phyloP scores from a whole-genome alignment of 2,797 vertebrate genomes.

The Ptychobarbus kaznakovi region DNA sequence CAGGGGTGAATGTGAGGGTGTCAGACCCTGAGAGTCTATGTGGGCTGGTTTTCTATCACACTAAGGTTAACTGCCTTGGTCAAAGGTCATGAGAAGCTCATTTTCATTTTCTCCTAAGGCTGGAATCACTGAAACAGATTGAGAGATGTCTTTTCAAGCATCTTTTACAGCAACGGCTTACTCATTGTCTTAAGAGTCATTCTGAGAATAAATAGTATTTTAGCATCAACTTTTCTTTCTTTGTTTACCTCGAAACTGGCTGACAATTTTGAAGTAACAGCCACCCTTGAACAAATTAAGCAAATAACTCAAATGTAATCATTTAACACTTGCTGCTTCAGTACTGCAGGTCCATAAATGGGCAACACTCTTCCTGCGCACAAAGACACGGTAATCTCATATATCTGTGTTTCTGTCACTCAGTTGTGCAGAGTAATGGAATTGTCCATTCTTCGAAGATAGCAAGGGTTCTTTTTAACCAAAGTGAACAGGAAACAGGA shows the following conservation, averaged over 20 bases:
- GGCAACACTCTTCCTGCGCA: background rate
- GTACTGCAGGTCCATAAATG: background rate
- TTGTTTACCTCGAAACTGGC: constrained; percentile 5
- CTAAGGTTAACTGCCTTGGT: background rate
- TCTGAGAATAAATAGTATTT: constrained; percentile 10
- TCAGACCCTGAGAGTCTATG: background rate
- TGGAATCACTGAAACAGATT: constrained; percentile 3
- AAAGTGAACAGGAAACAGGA: constrained; percentile 33
- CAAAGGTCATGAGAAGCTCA: background rate
- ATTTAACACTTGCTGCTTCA: background rate
- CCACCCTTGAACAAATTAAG: background rate
- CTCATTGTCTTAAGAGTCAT: background rate
- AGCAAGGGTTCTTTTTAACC: background rate
- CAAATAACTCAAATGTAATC: background rate
- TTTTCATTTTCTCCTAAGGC: background rate
- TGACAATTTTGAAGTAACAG: background rate
- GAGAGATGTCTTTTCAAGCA: background rate
- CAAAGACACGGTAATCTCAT: background rate
- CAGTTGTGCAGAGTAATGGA: constrained; percentile 13
- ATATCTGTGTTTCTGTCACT: background rate
- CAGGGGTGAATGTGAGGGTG: background rate
- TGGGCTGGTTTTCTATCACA: background rate
- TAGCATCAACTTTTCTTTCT: background rate
- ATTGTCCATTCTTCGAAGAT: constrained; percentile 13
- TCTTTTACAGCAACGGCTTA: background rate